Evolutionary conservation across 1,140 invertebrate genomes (phyloP), one percentile per base, ranked within the genome.

Genomic region (Mactra quadrangularis): DNA sequence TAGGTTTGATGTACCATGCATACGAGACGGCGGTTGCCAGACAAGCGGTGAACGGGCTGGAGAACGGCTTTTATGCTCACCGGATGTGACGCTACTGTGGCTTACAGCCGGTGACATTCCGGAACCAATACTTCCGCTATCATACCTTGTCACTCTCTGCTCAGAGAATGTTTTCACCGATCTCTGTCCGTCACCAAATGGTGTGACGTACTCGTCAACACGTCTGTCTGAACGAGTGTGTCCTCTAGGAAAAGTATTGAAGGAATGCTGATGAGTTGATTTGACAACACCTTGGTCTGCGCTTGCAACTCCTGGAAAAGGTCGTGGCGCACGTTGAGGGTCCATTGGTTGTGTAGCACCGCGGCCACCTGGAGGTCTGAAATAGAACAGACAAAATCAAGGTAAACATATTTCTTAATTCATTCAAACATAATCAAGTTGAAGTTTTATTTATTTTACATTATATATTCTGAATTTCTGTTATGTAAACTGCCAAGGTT

Each of bases 21-120:
- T n/a, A 13, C 38, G 60, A 33, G 62, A 68, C 19, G 76, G 76
- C 25, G 76, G 76, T 45, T 55, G 50, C 76, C 76, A 79, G 27
- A 79, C 33, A 9, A 41, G 19, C 13, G 55, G 55, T 25, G 62
- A 52, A 19, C 76, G 45, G 72, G 19, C 29, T 1, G 59, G 55
- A 38, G 76, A 79, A 4, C 76, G 62, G 62, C 76, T 79, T 31
- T 35, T 41, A 33, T 79, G 62, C 19, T 64, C 76, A 19, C 29
- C 29, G 3, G 57, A 62, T 2, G 47, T 19, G 17, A 79, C 17
- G 38, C 57, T 62, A 6, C 60, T 29, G 19, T 64, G 31, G 29
- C 57, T 64, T 1, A 33, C 62, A 19, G 57, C 76, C 22, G 50
- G 60, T 29, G 76, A 68, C 17, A 59, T n/a, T 41, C 71, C 71